Percentiles rank a stretch among this genome's conserved stretches.
Evolutionary conservation across 2,113 vertebrate species (phyloP).

Genomic region (Tyto alba): DNA sequence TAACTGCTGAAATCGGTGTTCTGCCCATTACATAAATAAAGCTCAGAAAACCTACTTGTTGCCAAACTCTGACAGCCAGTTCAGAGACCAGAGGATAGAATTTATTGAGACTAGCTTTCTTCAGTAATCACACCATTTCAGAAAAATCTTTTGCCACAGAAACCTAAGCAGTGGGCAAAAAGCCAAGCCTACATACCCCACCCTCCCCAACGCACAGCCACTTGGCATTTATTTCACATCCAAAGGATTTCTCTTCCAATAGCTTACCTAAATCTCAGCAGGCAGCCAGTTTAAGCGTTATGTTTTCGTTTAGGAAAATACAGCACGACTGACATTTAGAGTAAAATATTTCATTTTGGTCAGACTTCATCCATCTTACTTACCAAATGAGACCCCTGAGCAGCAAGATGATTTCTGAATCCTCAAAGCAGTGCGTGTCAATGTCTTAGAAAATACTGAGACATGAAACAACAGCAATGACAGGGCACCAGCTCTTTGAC

Average conservation of each 20-base stretch:
- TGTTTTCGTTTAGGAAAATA: neutral
- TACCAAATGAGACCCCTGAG: neutral
- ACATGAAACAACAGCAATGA: neutral
- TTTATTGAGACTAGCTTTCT: neutral
- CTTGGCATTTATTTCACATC: neutral
- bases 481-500: neutral
- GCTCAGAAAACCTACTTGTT: neutral
- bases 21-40: neutral
- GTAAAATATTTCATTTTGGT: neutral
- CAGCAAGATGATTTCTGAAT: neutral
- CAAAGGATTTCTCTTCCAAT: neutral
- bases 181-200: neutral
- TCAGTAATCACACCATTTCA: neutral
- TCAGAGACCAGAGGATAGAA: neutral
- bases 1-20: neutral
- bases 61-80: neutral
- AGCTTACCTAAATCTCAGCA: neutral
- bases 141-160: neutral
- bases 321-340: neutral
- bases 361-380: neutral
- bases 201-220: neutral
- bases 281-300: neutral
- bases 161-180: neutral
- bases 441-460: neutral
- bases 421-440: neutral